Evolutionary conservation across 23 tunicate genomes (phyloP).

Genomic region (Aplidium turbinatum): DNA sequence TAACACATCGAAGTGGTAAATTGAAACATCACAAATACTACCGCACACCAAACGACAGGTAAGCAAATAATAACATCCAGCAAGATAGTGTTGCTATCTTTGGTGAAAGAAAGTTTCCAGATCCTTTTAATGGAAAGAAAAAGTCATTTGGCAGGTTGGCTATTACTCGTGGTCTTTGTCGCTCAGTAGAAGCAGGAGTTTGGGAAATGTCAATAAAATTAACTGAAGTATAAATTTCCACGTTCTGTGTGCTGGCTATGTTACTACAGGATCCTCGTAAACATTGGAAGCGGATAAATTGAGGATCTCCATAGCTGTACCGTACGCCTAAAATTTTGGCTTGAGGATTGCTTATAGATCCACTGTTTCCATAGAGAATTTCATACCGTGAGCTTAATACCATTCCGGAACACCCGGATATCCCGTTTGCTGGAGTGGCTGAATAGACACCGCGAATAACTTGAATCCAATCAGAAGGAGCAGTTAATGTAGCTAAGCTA

Average conservation of each 20-base stretch:
- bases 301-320: conserved; percentile 12
- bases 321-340: conserved; percentile 54
- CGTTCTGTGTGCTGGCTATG: conserved; percentile 16
- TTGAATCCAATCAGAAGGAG: conserved; percentile 27
- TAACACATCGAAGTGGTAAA: no score
- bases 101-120: no score
- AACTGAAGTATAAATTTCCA: conserved; percentile 65
- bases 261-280: conserved; percentile 24
- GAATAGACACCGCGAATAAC: conserved; percentile 3
- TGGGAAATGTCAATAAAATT: conserved; percentile 69
- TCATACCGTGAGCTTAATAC: conserved; percentile 34
- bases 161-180: conserved; percentile 39
- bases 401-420: conserved; percentile 23
- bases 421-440: not conserved
- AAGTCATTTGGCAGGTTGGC: conserved; percentile 59
- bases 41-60: no score
- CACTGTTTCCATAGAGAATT: conserved; percentile 64
- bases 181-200: conserved; percentile 47
- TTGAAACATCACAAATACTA: no score
- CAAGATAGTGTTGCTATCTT: no score
- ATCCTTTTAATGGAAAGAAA: conserved; percentile 75
- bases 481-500: not conserved
- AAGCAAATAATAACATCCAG: no score
- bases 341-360: conserved; percentile 61
- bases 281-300: conserved; percentile 33